phyloP scores from a whole-genome alignment of 2,888 invertebrate species.

The Spatulosminthurus flaviceps region DNA sequence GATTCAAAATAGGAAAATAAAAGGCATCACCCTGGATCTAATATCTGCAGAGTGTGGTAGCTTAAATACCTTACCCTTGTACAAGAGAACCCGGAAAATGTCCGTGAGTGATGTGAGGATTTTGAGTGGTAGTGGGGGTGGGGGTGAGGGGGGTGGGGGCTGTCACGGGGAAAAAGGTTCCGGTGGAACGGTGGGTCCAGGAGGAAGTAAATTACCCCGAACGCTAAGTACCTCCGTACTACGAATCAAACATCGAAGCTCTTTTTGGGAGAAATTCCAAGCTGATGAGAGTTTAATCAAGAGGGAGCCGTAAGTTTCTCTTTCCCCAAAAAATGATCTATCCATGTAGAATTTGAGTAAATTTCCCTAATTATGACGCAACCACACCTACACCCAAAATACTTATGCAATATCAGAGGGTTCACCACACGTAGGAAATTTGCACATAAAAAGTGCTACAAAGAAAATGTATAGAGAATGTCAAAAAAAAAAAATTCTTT shows the following conservation, averaged over 20 bases:
- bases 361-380: too few relatives aligned
- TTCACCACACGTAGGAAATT: too few relatives aligned
- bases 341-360: too few relatives aligned
- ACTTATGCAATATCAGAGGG: too few relatives aligned
- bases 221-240: conserved; percentile 83
- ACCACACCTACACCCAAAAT: too few relatives aligned
- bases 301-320: conserved; percentile 77
- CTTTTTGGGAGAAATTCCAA: conserved; percentile 88
- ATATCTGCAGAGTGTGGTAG: conserved; percentile 3
- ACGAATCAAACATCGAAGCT: conserved; percentile 78
- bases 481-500: too few relatives aligned
- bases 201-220: conserved; percentile 72
- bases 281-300: conserved; percentile 68
- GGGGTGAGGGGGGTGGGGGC: conserved; percentile 34
- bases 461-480: too few relatives aligned
- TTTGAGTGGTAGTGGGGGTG: background rate
- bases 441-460: too few relatives aligned
- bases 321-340: too few relatives aligned
- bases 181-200: conserved; percentile 41
- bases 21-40: background rate
- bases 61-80: conserved; percentile 20
- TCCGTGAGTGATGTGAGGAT: conserved; percentile 54
- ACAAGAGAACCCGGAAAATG: conserved; percentile 45
- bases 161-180: conserved; percentile 47
- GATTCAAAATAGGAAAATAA: background rate